A percentile compares a stretch with the other conserved stretches of the same genome.
Conservation (phyloP, 2,797 vertebrate genomes). For the Eospalax fontanierii region DNA sequence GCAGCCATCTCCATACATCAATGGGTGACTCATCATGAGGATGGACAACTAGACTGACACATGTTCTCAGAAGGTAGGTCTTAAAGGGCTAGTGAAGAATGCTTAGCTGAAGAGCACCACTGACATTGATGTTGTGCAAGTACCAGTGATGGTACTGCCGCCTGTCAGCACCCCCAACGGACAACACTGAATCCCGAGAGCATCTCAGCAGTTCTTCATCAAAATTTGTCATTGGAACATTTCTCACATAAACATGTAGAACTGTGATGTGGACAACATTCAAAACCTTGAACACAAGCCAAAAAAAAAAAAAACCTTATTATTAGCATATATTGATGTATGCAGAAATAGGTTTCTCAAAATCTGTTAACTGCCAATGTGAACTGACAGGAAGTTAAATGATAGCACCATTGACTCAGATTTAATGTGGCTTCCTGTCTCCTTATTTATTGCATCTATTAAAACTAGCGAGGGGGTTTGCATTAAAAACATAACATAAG, state of each 20-base stretch:
- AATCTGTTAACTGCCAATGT: not conserved
- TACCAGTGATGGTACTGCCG: not conserved
- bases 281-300: not conserved
- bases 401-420: not conserved
- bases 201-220: not conserved
- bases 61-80: not conserved
- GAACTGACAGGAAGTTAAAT: not conserved
- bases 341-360: not conserved
- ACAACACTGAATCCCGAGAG: not conserved
- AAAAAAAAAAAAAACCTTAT: not conserved
- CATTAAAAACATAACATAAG: not conserved
- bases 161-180: not conserved
- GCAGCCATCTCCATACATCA: not conserved
- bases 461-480: not conserved
- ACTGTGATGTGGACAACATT: not conserved
- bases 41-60: not conserved
- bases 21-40: not conserved
- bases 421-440: not conserved
- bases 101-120: not conserved
- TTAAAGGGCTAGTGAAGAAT: not conserved
- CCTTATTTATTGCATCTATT: constrained; percentile 14
- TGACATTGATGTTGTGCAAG: not conserved
- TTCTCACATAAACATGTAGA: constrained; percentile 29
- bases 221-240: not conserved
- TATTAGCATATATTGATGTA: not conserved